phyloP scores from a whole-genome alignment of 2,113 vertebrate species.

The Hippocampus comes region DNA sequence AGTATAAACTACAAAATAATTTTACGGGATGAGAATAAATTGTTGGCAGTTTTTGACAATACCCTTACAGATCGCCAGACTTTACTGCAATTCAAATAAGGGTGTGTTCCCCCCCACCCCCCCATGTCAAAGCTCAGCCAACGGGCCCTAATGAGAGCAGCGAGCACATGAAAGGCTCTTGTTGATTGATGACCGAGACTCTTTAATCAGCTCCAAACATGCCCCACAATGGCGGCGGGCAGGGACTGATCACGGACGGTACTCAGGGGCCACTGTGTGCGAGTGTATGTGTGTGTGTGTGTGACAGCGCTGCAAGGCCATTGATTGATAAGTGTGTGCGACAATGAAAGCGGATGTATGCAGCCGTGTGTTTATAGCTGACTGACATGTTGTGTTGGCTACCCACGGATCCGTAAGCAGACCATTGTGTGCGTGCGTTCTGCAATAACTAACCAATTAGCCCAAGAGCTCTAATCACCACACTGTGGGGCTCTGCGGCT shows the following conservation, averaged over 20 bases:
- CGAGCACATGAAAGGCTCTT: constrained; percentile 65
- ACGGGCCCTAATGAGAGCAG: constrained; percentile 62
- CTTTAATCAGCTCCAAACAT: constrained; percentile 70
- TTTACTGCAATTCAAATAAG: constrained; percentile 46
- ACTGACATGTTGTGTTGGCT: constrained; percentile 24
- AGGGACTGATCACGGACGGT: constrained; percentile 26
- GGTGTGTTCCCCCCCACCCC: constrained; percentile 33
- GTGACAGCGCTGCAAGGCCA: constrained; percentile 22
- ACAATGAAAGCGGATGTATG: constrained; percentile 19
- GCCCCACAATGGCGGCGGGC: constrained; percentile 42
- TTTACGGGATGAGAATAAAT: constrained; percentile 20
- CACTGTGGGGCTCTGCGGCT: constrained; percentile 18
- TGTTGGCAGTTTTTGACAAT: constrained; percentile 1
- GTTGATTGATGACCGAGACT: constrained; percentile 64
- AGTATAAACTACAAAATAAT: neutral
- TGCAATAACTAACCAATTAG: neutral
- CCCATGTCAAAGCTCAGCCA: constrained; percentile 53
- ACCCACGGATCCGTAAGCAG: neutral
- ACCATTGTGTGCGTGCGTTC: neutral
- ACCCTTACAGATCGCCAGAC: neutral
- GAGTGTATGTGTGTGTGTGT: constrained; percentile 12
- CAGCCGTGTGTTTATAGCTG: constrained; percentile 15
- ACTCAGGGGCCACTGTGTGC: constrained; percentile 34
- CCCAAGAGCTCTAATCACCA: neutral
- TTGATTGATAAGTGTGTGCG: constrained; percentile 40